Evolutionary conservation across 2,797 vertebrate species (phyloP), one percentile per base, ranked within the genome.

Genomic region (Buphagus erythrorhynchus): DNA sequence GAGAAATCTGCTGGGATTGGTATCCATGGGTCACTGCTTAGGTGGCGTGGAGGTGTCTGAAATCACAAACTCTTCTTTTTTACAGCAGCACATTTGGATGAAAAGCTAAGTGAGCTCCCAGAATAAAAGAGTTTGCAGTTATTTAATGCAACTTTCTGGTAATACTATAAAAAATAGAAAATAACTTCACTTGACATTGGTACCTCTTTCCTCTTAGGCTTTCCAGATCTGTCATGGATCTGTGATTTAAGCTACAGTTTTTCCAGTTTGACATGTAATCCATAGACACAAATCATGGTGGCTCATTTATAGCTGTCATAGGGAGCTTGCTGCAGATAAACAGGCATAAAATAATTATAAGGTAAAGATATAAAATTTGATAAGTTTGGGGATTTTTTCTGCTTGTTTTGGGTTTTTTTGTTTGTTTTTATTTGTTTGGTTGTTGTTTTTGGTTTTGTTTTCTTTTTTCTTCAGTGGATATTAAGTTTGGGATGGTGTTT

Each of bases 241-340:
- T 88, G 26, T 86, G 95, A 98, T 97, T 98, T 97, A 97, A 97
- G 66, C n/a, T 52, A 29, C 75, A 77, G 29, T 96, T 97, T 96
- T 96, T 97, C 90, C 91, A 54, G 65, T 87, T 65, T 97, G 97
- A 96, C 95, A 90, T 8, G 16, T 95, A 97, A 98, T 97, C 97
- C 91, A 96, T 96, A 94, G 92, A 92, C 92, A 97, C 73, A 98
- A 97, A 97, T 98, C 83, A 94, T n/a, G 69, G 18, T 35, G 86
- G 22, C 24, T 68, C 33, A 25, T 88, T 93, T 92, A 72, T n/a
- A 90, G 59, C 81, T 93, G 78, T 88, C 82, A 80, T 2, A 62
- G 57, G 42, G 57, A 26, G 49, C 86, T 97, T 86, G 45, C 76
- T 92, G 69, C 90, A 74, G 94, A 87, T 97, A 97, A 98, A 94